Evolutionary conservation across 2,113 vertebrate species (phyloP), one percentile per base, ranked within the genome.

Genomic region (Brachirus orientalis): DNA sequence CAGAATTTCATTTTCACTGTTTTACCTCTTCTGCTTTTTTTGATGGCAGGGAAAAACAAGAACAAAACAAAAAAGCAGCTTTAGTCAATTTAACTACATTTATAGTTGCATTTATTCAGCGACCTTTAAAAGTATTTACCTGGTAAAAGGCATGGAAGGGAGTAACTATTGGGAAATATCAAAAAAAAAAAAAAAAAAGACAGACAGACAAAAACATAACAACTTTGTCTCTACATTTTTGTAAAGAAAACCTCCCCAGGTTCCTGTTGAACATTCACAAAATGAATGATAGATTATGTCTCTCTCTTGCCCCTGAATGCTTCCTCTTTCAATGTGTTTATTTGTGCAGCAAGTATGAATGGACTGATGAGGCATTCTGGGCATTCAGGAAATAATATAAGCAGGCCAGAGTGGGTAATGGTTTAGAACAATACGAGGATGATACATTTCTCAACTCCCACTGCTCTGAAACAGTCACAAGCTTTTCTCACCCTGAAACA

Each of bases 391-490:
- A 51, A 62, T 62, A 57, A 74, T 68, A 60, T 37, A 44, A 77
- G 33, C 28, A 9, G 55, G 37, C 52, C 10, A 45, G 45, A 52
- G 55, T 1, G n/a, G 59, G 60, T 80, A 77, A 83, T 79, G 71
- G 45, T 18, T 65, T 10, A 69, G 78, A 80, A 78, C 77, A 83
- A 75, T 63, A 67, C 12, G 6, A 77, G 82, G 79, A 85, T 57
- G 61, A 72, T 50, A 73, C 66, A 41, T 54, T 54, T 48, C 35
- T 70, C 14, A 47, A 44, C 45, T 38, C 13, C 54, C 43, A 18
- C 22, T n/a, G 13, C 48, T 64, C 63, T 28, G 58, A 11, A 28
- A 17, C 40, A 17, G 59, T 55, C 6, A 28, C 11, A 22, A 43
- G 59, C 36, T 54, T 59, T 35, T 28, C 41, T 13, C 10, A 2